Conservation (phyloP, 2,888 invertebrate species). For the Calameuta filiformis region DNA sequence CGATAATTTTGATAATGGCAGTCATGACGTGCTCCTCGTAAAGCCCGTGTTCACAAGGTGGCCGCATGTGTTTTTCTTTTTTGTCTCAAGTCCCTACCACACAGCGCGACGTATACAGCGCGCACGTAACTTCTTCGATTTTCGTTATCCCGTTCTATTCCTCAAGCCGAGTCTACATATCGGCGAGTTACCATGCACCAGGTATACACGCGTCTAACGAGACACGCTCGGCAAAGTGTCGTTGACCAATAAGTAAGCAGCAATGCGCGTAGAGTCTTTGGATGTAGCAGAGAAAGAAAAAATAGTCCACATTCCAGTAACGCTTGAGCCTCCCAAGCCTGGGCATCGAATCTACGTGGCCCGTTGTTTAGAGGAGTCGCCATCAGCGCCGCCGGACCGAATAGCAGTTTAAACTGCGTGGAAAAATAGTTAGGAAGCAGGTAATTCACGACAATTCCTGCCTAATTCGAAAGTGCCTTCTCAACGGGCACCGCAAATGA, state of each 20-base stretch:
- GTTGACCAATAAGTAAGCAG: background rate
- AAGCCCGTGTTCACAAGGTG: background rate
- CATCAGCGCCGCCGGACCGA: constrained; percentile 1
- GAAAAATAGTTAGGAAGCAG: constrained; percentile 2
- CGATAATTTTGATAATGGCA: constrained; percentile 19
- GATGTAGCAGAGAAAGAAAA: background rate
- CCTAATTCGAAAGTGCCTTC: constrained; percentile 5
- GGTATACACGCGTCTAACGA: background rate
- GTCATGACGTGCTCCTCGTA: background rate
- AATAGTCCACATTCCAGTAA: background rate
- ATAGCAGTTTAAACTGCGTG: background rate
- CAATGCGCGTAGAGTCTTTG: background rate
- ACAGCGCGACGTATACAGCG: background rate
- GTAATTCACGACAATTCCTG: constrained; percentile 4
- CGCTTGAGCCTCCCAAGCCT: background rate
- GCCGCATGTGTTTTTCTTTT: background rate
- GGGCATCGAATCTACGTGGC: background rate
- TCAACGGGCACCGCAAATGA: constrained; percentile 1
- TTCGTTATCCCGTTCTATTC: no score
- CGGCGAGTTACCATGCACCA: background rate
- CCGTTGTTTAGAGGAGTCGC: background rate
- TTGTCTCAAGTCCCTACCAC: background rate
- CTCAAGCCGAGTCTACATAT: background rate
- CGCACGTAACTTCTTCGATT: background rate
- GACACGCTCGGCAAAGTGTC: background rate